These are phyloP conservation scores for Arctopsyche grandis DNA, from an alignment of 1,140 invertebrate species.

Conservation along the genomic window DNA sequence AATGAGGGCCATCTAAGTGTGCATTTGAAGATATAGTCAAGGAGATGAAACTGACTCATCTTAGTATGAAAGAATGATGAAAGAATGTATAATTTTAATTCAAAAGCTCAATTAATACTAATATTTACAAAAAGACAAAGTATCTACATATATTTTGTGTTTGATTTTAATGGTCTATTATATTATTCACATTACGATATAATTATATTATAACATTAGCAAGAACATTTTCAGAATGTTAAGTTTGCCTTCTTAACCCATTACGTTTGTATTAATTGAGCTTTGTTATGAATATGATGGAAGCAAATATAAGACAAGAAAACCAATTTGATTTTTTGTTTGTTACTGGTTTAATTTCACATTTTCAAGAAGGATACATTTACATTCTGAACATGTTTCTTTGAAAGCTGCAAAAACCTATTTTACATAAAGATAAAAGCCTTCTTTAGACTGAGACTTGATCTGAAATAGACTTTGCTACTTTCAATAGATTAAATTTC, in stretches of 20 bases:
- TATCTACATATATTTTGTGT: no score
- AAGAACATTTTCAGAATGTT: constrained; percentile 48
- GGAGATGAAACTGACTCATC: no score
- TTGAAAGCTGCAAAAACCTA: constrained; percentile 1
- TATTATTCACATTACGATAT: no score
- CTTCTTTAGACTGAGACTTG: background rate
- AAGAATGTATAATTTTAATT: background rate
- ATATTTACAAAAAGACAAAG: background rate
- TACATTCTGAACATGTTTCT: constrained; percentile 40
- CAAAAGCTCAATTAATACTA: constrained; percentile 42
- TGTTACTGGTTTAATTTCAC: constrained; percentile 39
- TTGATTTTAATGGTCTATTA: no score
- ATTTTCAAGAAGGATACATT: constrained; percentile 31
- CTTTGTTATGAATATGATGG: background rate
- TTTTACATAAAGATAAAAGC: background rate
- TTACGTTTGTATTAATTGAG: constrained; percentile 4
- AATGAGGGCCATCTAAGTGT: no score
- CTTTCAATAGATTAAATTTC: no score
- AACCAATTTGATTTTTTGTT: constrained; percentile 5
- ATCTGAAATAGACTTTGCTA: no score
- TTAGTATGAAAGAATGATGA: background rate
- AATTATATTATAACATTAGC: background rate
- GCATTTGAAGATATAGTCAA: no score
- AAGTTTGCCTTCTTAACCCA: constrained; percentile 37
- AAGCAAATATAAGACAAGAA: constrained; percentile 12